phyloP scores from a whole-genome alignment of 2,113 vertebrate species.

The Seriola rivoliana region DNA sequence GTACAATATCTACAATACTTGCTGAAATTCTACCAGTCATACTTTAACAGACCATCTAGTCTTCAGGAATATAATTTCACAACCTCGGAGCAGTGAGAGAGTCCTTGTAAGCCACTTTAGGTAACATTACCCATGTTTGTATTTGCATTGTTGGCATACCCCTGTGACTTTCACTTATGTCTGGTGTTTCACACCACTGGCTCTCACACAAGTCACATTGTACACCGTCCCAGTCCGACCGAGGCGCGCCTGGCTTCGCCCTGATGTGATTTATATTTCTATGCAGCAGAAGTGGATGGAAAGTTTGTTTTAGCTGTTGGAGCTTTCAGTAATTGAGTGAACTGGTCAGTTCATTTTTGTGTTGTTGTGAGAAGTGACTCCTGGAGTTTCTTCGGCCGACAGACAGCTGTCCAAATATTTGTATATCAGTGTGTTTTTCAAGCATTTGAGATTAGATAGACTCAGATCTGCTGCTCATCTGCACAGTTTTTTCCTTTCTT shows the following conservation, averaged over 20 bases:
- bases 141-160: constrained; percentile 69
- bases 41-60: neutral
- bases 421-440: constrained; percentile 33
- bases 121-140: constrained; percentile 68
- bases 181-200: constrained; percentile 12
- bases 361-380: constrained; percentile 8
- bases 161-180: constrained; percentile 50
- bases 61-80: neutral
- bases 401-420: constrained; percentile 57
- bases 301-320: constrained; percentile 28
- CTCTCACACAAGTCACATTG: constrained; percentile 33
- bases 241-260: constrained; percentile 4
- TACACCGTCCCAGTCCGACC: neutral
- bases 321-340: constrained; percentile 23
- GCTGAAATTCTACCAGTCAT: neutral
- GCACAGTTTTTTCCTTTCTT: constrained; percentile 27
- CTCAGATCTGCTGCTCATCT: constrained; percentile 38
- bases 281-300: constrained; percentile 2
- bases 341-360: constrained; percentile 17
- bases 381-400: constrained; percentile 18
- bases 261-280: constrained; percentile 39
- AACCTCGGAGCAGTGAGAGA: neutral
- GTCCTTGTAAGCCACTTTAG: neutral
- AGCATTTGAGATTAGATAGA: constrained; percentile 35
- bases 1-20: neutral